These are phyloP conservation scores for Sebastes vulpes DNA, from an alignment of 2,797 vertebrate species.

Conservation along the genomic window DNA sequence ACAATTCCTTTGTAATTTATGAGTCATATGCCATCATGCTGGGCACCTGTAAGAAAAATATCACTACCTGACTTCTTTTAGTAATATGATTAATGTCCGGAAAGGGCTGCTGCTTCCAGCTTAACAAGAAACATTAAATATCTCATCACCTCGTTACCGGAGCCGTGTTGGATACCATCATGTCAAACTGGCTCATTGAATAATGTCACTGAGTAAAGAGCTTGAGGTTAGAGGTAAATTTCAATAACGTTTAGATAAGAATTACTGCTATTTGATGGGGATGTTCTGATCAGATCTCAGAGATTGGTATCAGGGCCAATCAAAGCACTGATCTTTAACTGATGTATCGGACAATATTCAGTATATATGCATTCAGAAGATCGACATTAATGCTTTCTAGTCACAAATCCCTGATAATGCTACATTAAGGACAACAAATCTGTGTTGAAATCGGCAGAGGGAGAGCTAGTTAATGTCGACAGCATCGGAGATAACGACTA, in stretches of 20 bases:
- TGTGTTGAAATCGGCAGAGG: too few species aligned
- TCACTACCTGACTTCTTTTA: not conserved
- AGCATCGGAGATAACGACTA: too few species aligned
- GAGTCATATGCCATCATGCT: not conserved
- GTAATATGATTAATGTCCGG: not conserved
- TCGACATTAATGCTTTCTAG: too few species aligned
- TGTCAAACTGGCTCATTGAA: not conserved
- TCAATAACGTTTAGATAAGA: not conserved
- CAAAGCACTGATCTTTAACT: too few species aligned
- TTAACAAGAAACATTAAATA: not conserved
- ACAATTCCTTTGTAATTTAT: not conserved
- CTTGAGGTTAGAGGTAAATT: not conserved
- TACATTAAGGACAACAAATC: too few species aligned
- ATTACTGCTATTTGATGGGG: not conserved
- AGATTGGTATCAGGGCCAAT: not conserved
- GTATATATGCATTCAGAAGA: too few species aligned
- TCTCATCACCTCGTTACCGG: not conserved
- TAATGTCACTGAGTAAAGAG: not conserved
- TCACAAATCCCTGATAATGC: too few species aligned
- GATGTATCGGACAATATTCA: too few species aligned
- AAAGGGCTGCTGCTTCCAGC: not conserved
- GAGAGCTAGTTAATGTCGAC: too few species aligned
- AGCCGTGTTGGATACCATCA: not conserved
- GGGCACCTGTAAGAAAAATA: not conserved
- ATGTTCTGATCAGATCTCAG: not conserved